These are phyloP conservation scores for Apostichopus leukothele DNA, from an alignment of 53 echinoderm and acorn worm species.

Conservation along the genomic window DNA sequence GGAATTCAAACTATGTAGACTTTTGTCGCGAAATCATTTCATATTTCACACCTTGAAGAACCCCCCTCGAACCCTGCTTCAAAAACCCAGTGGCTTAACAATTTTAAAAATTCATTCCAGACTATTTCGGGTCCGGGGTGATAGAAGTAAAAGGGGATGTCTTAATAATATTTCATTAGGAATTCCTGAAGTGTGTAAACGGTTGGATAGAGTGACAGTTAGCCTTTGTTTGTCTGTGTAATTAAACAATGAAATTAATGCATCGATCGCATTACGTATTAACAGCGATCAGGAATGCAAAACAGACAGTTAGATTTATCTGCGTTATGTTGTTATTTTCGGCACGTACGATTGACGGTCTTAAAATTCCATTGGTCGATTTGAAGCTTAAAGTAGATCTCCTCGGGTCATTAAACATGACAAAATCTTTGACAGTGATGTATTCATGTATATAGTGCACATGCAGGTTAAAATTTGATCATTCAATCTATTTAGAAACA, in stretches of 20 bases:
- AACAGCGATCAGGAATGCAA: constrained; percentile 21
- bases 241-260: constrained; percentile 28
- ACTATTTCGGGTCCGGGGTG: constrained; percentile 2
- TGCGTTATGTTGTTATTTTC: constrained; percentile 31
- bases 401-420: not conserved
- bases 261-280: constrained; percentile 34
- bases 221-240: constrained; percentile 17
- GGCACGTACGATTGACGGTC: constrained; percentile 31
- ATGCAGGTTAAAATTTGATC: not conserved
- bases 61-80: constrained; percentile 2
- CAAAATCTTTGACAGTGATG: not conserved
- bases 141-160: not conserved
- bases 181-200: constrained; percentile 33
- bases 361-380: constrained; percentile 28
- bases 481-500: no score
- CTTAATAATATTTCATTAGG: not conserved
- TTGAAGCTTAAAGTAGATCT: not conserved
- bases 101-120: constrained; percentile 3
- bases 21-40: constrained; percentile 10
- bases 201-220: constrained; percentile 11
- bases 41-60: constrained; percentile 10
- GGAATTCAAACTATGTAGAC: constrained; percentile 10
- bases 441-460: constrained; percentile 2
- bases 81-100: not conserved
- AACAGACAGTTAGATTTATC: constrained; percentile 12